Percentiles rank a stretch among this genome's conserved stretches.
Evolutionary conservation across 2,113 vertebrate species (phyloP).

Genomic region (zebrafish (Danio rerio)): GRCz12tu NC_133190.1:119501-120000

Average conservation of each 20-base stretch:
- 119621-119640: constrained; percentile 53
- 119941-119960: no score
- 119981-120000: no score
- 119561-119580: constrained; percentile 76
- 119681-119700: constrained; percentile 50
- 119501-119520: neutral
- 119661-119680: constrained; percentile 51
- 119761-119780: neutral
- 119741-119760: neutral
- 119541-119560: constrained; percentile 4
- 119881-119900: no score
- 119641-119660: constrained; percentile 45
- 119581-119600: constrained; percentile 64
- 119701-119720: neutral
- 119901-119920: no score
- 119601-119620: constrained; percentile 56
- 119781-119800: neutral
- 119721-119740: neutral
- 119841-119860: no score
- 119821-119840: no score
- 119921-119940: no score
- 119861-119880: no score
- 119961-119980: no score
- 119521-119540: neutral
- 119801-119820: no score